Evolutionary conservation across 2,888 invertebrate species (phyloP).

Genomic region (Idaea straminata): DNA sequence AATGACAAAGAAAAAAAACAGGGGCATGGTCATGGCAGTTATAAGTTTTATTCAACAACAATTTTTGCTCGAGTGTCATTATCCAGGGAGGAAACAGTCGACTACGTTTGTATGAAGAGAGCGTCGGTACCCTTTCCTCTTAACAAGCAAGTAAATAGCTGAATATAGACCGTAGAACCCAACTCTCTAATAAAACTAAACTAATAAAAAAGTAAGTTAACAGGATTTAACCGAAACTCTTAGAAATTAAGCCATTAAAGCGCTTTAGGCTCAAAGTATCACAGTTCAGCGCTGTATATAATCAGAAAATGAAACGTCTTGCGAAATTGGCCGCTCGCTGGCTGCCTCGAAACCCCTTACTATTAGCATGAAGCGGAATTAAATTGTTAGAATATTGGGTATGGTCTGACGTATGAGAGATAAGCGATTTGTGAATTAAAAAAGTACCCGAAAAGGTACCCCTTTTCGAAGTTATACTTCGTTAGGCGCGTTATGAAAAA

Average conservation of each 20-base stretch:
- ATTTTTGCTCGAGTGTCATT: too few relatives aligned
- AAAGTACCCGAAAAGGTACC: too few relatives aligned
- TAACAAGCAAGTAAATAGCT: too few relatives aligned
- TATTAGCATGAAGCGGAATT: slow-evolving; percentile 55
- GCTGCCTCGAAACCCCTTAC: slow-evolving; percentile 38
- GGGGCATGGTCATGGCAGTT: too few relatives aligned
- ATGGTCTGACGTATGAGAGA: slow-evolving; percentile 3
- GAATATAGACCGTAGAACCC: neutral
- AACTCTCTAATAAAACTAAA: neutral
- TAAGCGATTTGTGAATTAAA: slow-evolving; percentile 4
- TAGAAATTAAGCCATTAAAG: slow-evolving; percentile 2
- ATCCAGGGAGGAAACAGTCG: too few relatives aligned
- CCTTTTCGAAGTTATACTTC: too few relatives aligned
- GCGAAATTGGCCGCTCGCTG: slow-evolving; percentile 41
- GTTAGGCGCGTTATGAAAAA: too few relatives aligned
- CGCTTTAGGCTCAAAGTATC: slow-evolving; percentile 15
- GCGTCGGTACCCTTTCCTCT: too few relatives aligned
- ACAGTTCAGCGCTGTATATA: slow-evolving; percentile 34
- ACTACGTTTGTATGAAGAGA: too few relatives aligned
- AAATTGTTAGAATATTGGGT: slow-evolving; percentile 37
- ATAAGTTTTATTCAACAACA: too few relatives aligned
- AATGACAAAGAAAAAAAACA: too few relatives aligned
- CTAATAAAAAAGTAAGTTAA: neutral
- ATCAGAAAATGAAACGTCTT: slow-evolving; percentile 51
- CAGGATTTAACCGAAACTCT: neutral